Percentiles rank a stretch among this genome's conserved stretches.
Evolutionary conservation across 2,113 vertebrate species (phyloP).

Genomic region (Gadus chalcogrammus): DNA sequence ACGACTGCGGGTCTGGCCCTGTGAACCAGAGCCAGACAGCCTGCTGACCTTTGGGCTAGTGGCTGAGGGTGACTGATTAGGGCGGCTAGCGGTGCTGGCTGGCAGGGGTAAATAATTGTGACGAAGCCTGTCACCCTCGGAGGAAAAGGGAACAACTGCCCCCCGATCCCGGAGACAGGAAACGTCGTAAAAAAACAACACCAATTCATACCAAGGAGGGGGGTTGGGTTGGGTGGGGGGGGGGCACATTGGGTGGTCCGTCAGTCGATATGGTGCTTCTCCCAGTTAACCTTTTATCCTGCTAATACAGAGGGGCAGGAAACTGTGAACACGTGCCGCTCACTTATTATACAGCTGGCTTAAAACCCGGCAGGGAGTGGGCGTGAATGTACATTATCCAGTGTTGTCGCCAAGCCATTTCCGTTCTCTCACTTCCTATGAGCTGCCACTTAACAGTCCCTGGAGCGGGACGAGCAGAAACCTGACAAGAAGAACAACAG

Average conservation of each 20-base stretch:
- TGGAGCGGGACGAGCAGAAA: too few species aligned
- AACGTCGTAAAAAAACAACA: conserved; percentile 42
- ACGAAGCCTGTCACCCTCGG: conserved; percentile 57
- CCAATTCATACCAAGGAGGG: conserved; percentile 6
- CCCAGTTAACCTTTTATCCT: conserved; percentile 24
- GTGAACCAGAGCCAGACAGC: conserved; percentile 40
- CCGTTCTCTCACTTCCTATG: too few species aligned
- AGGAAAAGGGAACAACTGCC: conserved; percentile 44
- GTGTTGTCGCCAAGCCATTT: too few species aligned
- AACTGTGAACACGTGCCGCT: conserved; percentile 3
- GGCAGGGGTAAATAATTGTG: conserved; percentile 63
- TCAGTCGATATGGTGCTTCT: conserved; percentile 31
- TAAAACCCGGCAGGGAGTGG: too few species aligned
- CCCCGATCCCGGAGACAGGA: conserved; percentile 22
- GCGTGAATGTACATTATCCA: too few species aligned
- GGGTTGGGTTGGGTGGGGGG: too few species aligned
- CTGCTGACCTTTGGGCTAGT: conserved; percentile 63
- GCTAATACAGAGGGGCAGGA: conserved; percentile 18
- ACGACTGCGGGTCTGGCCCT: conserved; percentile 44
- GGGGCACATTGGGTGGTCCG: conserved; percentile 50
- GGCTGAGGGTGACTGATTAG: conserved; percentile 33
- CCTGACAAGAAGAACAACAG: too few species aligned
- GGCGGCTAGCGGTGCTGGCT: conserved; percentile 31
- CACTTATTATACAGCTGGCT: too few species aligned
- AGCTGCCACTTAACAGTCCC: too few species aligned